Evolutionary conservation across 2,113 vertebrate species (phyloP), one percentile per base, ranked within the genome.

Genomic region (Boulengeromyrus knoepffleri): DNA sequence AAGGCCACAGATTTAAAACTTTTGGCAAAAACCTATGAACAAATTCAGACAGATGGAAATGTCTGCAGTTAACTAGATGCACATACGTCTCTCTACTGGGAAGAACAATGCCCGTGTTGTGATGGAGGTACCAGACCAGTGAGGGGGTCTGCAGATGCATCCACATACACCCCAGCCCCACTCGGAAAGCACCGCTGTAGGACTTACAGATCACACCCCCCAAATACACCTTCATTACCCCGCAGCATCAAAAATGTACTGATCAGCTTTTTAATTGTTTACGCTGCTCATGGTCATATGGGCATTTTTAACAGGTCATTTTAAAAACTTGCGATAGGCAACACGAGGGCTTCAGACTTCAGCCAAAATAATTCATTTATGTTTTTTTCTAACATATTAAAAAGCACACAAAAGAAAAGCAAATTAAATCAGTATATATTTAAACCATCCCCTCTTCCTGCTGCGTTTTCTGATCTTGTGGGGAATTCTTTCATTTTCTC

Each of bases 401-500:
- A 62, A 13, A 70, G 10, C 62, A 70, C 62, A 31, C 10, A 70
- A 70, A 31, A 31, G 62, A 66, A 27, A 66, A 27, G 9, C 62
- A 31, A 70, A 70, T 70, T 70, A 31, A 70, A 70, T 70, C n/a
- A 13, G n/a, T 31, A 31, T 70, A 31, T 31, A 70, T 70, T 31
- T 70, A 70, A 70, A 70, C 62, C 62, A 70, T 31, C n/a, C 62
- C n/a, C 9, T 70, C 62, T 31, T 70, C 62, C n/a, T 70, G 62
- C 62, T 70, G 10, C 10, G n/a, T 12, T 31, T 70, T 70, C 62
- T 70, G 62, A 70, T 70, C 62, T 70, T 31, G 62, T 31, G 42
- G 15, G 77, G 77, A 45, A 85, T 47, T 85, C 83, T 47, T 85
- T 85, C n/a, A 85, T 85, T 83, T 83, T 83, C 39, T 42, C 77